Evolutionary conservation across 1,140 invertebrate genomes (phyloP).

Genomic region (Scaptodrosophila lebanonensis): DNA sequence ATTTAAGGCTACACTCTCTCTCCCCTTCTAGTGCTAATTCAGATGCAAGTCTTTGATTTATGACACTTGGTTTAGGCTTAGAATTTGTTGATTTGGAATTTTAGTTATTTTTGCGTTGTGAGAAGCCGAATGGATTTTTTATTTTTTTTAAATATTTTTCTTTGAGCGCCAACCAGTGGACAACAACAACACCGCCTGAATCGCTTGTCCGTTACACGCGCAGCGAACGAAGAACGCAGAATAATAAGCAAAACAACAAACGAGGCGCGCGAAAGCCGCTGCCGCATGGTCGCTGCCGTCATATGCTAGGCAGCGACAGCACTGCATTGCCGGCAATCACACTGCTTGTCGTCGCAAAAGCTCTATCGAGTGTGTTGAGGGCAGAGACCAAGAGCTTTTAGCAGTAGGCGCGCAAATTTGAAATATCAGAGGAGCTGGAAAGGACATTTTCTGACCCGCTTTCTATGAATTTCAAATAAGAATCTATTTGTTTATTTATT

Average conservation of each 20-base stretch:
- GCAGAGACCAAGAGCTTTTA: neutral
- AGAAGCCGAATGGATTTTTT: too few relatives aligned
- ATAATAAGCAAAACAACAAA: conserved; percentile 54
- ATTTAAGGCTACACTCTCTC: conserved; percentile 19
- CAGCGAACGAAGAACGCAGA: conserved; percentile 50
- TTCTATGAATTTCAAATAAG: too few relatives aligned
- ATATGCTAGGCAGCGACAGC: conserved; percentile 14
- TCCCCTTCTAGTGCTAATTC: conserved; percentile 10
- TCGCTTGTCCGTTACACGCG: conserved; percentile 34
- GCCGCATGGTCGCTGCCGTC: conserved; percentile 22
- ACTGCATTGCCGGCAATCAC: neutral
- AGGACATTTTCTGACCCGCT: too few relatives aligned
- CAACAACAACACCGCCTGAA: conserved; percentile 43
- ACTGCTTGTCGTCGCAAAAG: too few relatives aligned
- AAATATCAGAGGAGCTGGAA: too few relatives aligned
- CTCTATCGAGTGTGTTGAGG: too few relatives aligned
- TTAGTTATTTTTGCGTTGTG: conserved; percentile 4
- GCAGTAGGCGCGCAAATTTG: neutral
- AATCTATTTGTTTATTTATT: too few relatives aligned
- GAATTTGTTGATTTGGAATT: conserved; percentile 17
- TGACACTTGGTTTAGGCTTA: conserved; percentile 27
- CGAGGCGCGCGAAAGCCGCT: conserved; percentile 16
- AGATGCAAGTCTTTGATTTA: conserved; percentile 20
- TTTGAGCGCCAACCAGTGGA: conserved; percentile 61
- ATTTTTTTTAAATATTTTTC: conserved; percentile 12